Conservation (phyloP, 2,888 invertebrate species). For the Athalia circularis region DNA sequence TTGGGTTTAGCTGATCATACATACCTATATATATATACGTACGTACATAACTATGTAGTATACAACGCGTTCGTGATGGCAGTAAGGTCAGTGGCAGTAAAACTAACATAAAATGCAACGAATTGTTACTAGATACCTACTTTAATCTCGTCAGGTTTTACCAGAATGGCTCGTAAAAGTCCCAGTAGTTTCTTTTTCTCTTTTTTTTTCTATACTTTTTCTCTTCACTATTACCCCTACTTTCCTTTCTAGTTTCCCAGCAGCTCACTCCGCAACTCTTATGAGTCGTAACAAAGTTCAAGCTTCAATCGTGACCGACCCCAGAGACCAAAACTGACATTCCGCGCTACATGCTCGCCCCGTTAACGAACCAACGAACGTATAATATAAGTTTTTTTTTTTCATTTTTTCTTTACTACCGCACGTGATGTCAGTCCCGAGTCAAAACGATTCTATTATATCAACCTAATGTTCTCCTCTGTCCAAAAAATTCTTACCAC, state of each 20-base stretch:
- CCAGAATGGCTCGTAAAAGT: constrained; percentile 42
- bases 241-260: constrained; percentile 1
- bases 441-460: constrained; percentile 42
- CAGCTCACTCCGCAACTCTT: background rate
- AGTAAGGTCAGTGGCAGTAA: constrained; percentile 52
- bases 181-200: background rate
- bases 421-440: constrained; percentile 42
- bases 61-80: background rate
- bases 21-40: constrained; percentile 48
- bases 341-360: background rate
- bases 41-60: no score
- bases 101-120: constrained; percentile 51
- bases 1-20: constrained; percentile 29
- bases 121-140: constrained; percentile 46
- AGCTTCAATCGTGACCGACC: constrained; percentile 35
- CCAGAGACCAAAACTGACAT: constrained; percentile 2
- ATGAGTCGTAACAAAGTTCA: constrained; percentile 38
- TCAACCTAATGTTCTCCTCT: constrained; percentile 31
- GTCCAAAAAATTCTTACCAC: constrained; percentile 22
- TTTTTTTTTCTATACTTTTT: background rate
- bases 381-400: constrained; percentile 21
- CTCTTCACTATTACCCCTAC: background rate
- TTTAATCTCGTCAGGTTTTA: constrained; percentile 42
- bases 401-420: constrained; percentile 9
- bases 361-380: constrained; percentile 36